Evolutionary conservation across 2,888 invertebrate species (phyloP).

Genomic region (Perithous albicinctus): DNA sequence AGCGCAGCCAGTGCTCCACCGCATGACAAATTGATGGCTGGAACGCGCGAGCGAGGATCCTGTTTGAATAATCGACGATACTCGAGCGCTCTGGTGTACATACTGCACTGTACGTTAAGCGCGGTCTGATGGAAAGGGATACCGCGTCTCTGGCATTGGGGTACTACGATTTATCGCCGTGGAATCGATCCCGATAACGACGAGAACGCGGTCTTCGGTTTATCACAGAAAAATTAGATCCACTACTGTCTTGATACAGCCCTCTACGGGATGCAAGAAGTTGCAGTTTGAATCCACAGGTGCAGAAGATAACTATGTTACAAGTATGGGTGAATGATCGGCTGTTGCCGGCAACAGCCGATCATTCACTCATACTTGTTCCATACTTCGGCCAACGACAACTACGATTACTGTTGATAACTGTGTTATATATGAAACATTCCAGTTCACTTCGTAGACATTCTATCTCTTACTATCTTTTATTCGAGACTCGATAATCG

Average conservation of each 20-base stretch:
- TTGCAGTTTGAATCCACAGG: background rate
- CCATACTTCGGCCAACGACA: too few species aligned
- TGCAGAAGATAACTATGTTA: background rate
- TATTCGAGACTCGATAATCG: too few species aligned
- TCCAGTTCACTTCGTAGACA: too few species aligned
- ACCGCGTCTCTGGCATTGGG: background rate
- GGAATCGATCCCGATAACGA: slow-evolving; percentile 53
- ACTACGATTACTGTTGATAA: too few species aligned
- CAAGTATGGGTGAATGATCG: too few species aligned
- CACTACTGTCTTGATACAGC: background rate
- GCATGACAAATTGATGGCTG: slow-evolving; percentile 61
- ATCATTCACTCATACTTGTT: too few species aligned
- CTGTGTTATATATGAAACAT: too few species aligned
- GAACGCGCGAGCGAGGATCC: slow-evolving; percentile 49
- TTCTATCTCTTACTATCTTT: too few species aligned
- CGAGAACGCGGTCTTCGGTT: slow-evolving; percentile 12
- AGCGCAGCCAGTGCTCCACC: slow-evolving; percentile 33
- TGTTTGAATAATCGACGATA: slow-evolving; percentile 63
- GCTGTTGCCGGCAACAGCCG: too few species aligned
- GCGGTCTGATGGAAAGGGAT: slow-evolving; percentile 26
- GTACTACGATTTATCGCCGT: slow-evolving; percentile 49
- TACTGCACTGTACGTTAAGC: slow-evolving; percentile 31
- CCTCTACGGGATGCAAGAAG: background rate
- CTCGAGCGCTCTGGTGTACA: slow-evolving; percentile 43
- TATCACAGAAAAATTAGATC: slow-evolving; percentile 38